A percentile compares a stretch with the other conserved stretches of the same genome.
phyloP scores from a whole-genome alignment of 1,140 invertebrate genomes.

The Sycophila sp. region DNA sequence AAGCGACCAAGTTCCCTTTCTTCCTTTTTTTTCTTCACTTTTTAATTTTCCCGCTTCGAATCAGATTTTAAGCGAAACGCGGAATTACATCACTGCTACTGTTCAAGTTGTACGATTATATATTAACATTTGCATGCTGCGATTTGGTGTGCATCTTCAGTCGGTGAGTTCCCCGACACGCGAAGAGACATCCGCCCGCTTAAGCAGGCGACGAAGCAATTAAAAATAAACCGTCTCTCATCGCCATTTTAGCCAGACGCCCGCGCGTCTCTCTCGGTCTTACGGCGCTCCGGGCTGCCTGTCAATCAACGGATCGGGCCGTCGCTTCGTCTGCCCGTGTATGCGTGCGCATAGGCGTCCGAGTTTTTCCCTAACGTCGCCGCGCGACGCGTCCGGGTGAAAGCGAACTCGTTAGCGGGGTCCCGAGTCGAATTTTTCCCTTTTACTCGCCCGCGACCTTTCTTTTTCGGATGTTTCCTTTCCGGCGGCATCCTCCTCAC shows the following conservation, averaged over 20 bases:
- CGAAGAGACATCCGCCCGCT: conserved; percentile 15
- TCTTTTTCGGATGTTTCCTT: background rate
- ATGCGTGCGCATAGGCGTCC: conserved; percentile 2
- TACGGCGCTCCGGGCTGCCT: conserved; percentile 44
- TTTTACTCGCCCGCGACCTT: background rate
- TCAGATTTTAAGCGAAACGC: too few relatives aligned
- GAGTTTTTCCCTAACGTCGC: conserved; percentile 30
- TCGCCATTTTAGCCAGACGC: conserved; percentile 54
- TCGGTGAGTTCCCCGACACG: conserved; percentile 2
- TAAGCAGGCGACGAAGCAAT: conserved; percentile 46
- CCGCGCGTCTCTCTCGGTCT: conserved; percentile 24
- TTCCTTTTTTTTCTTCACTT: background rate
- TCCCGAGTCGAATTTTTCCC: conserved; percentile 46
- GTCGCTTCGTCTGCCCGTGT: conserved; percentile 1
- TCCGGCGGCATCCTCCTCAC: background rate
- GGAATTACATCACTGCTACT: too few relatives aligned
- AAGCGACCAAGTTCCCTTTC: too few relatives aligned
- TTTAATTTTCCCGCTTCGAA: background rate
- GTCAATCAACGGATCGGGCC: conserved; percentile 52
- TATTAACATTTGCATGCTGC: too few relatives aligned
- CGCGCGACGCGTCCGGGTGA: conserved; percentile 37
- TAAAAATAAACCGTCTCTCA: conserved; percentile 59
- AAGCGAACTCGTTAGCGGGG: conserved; percentile 53
- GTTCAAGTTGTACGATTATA: too few relatives aligned
- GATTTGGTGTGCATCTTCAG: background rate